These are phyloP conservation scores for Blastobasis lacticolella DNA, from an alignment of 2,888 invertebrate genomes.

Conservation along the genomic window DNA sequence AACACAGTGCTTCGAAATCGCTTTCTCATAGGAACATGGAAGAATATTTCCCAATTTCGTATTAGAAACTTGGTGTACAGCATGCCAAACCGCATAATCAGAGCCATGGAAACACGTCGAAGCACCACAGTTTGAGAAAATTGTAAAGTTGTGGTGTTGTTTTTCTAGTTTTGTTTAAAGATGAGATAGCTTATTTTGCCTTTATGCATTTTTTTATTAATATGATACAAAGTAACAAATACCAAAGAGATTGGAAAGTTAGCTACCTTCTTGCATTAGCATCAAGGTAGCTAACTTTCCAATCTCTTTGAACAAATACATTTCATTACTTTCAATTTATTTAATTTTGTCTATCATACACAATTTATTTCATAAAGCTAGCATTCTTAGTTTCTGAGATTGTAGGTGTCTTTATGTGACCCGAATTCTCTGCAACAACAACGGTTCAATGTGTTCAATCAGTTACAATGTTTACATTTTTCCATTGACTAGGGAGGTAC, in stretches of 20 bases:
- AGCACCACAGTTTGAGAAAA: background rate
- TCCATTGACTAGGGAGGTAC: no score
- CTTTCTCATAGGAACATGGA: constrained; percentile 4
- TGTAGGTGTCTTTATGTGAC: no score
- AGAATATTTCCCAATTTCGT: background rate
- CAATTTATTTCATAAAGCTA: no score
- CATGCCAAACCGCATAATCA: background rate
- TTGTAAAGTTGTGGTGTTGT: background rate
- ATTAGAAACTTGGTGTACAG: background rate
- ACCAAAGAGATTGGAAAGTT: no score
- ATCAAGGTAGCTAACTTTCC: no score
- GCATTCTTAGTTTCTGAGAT: no score
- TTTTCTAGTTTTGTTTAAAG: background rate
- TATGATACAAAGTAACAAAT: background rate
- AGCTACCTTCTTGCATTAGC: no score
- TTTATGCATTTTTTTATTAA: background rate
- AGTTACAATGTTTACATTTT: no score
- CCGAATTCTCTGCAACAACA: no score
- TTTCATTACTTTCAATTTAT: background rate
- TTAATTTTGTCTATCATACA: no score
- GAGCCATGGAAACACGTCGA: background rate
- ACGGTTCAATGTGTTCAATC: no score
- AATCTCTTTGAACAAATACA: no score
- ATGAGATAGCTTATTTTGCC: background rate
- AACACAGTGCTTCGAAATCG: constrained; percentile 8